Evolutionary conservation across 2,888 invertebrate genomes (phyloP).

Genomic region (Heliothis peltigera): DNA sequence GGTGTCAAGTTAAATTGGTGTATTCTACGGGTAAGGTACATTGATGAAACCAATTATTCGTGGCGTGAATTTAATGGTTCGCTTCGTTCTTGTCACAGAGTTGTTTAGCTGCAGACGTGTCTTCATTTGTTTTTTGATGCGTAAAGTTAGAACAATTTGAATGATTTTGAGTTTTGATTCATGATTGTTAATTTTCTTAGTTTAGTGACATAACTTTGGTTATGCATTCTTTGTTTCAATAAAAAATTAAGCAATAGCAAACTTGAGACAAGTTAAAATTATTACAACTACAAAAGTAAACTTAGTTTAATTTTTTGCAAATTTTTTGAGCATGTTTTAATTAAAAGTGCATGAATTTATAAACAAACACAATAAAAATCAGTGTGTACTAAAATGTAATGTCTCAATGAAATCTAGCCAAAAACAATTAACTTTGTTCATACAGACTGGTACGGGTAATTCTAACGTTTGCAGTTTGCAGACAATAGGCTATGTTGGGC

Average conservation of each 20-base stretch:
- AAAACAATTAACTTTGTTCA: conserved; percentile 56
- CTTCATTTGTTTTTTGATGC: conserved; percentile 32
- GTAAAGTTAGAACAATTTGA: neutral
- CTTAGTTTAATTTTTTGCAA: neutral
- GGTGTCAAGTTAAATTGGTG: conserved; percentile 61
- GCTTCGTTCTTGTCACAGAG: conserved; percentile 62
- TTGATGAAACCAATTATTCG: conserved; percentile 83
- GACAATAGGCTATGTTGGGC: conserved; percentile 78
- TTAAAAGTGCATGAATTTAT: neutral
- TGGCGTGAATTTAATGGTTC: conserved; percentile 80
- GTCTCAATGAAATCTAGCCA: conserved; percentile 33
- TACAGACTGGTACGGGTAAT: conserved; percentile 45
- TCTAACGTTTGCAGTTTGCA: conserved; percentile 72
- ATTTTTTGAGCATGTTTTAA: neutral
- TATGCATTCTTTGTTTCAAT: neutral
- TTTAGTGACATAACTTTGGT: neutral
- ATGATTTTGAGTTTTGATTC: neutral
- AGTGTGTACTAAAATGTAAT: conserved; percentile 20
- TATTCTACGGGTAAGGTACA: conserved; percentile 65
- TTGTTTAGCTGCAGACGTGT: conserved; percentile 51
- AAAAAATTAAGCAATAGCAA: neutral
- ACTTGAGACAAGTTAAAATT: neutral
- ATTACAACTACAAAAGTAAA: neutral
- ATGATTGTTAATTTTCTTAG: neutral
- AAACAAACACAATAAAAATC: conserved; percentile 13